These are phyloP conservation scores for Brenthis ino DNA, from an alignment of 2,888 invertebrate genomes.

Conservation along the genomic window DNA sequence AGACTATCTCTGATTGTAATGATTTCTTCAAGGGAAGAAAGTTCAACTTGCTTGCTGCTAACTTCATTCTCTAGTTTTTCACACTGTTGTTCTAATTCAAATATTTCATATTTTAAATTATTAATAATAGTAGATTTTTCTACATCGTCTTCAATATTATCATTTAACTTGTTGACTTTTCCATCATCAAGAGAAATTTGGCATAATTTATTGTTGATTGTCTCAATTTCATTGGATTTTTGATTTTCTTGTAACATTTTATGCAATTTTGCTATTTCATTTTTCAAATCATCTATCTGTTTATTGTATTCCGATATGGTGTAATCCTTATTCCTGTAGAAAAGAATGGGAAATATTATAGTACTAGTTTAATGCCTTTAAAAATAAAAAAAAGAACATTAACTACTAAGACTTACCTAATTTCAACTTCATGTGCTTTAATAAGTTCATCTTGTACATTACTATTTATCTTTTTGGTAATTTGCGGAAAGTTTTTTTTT, in stretches of 20 bases:
- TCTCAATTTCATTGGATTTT: conserved; percentile 48
- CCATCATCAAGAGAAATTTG: conserved; percentile 44
- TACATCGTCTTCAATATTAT: conserved; percentile 28
- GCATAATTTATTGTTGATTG: conserved; percentile 50
- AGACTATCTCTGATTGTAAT: conserved; percentile 72
- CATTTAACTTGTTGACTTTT: conserved; percentile 23
- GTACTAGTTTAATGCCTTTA: neutral
- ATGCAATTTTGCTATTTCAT: conserved; percentile 57
- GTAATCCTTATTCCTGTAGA: conserved; percentile 65
- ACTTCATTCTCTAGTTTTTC: conserved; percentile 68
- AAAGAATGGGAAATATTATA: neutral
- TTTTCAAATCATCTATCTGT: conserved; percentile 73
- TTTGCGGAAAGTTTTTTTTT: conserved; percentile 49
- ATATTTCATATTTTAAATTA: conserved; percentile 55
- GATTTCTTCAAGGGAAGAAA: conserved; percentile 69
- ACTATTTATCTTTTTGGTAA: conserved; percentile 43
- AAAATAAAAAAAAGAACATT: neutral
- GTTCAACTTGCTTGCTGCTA: conserved; percentile 67
- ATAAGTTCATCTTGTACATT: conserved; percentile 62
- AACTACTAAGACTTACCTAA: conserved; percentile 53
- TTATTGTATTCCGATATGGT: conserved; percentile 70
- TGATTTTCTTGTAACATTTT: conserved; percentile 45
- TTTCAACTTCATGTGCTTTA: conserved; percentile 73
- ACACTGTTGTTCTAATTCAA: conserved; percentile 61
- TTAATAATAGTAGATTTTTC: conserved; percentile 46